Base-by-base conservation (phyloP, 1,140 invertebrate species). In the Frieseomelitta varia region DNA sequence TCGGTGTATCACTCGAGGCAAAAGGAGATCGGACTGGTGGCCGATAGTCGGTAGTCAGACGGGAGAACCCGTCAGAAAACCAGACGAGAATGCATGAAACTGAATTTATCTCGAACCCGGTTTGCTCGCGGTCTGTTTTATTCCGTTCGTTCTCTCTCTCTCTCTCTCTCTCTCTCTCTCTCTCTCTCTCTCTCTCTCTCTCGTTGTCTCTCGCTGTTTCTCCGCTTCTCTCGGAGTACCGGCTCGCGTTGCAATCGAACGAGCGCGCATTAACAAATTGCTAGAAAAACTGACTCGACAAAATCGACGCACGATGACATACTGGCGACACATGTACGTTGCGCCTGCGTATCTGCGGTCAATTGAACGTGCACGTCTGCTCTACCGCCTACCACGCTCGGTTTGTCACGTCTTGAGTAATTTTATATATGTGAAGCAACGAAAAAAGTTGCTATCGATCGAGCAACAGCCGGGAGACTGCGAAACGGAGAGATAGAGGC, bases 181-280 rank as follows among this genome's bases (percentile, higher is more conserved):
- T 39, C 3, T 39, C 39, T 39, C 2, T 39, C 34, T 39, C 2
- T 39, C 34, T 39, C 4, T 39, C 39, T 39, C 4, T 39, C 39
- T 39, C 30, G 30, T 30, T 30, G 30, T 30, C 30, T 30, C 30
- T 30, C 30, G 30, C 30, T 30, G 30, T 30, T 30, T 30, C 30
- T 30, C 30, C 30, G 1, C 30, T 30, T 2, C 30, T 30, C 30
- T 30, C 30, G 30, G 30, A 30, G 30, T 2, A 2, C 30, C 30
- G 30, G 30, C 30, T 30, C 30, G 30, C 30, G 30, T 30, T 30
- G 30, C 30, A 30, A n/a, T n/a, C 30, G 30, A n/a, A 2, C 30
- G 30, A 30, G 91, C 85, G 88, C 85, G 89, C 87, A 87, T 92
- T 93, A 93, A 93, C 91, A 93, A 93, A 93, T 93, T 93, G 91